Conservation (phyloP, 2,113 vertebrate genomes). For the Falco punctatus region DNA sequence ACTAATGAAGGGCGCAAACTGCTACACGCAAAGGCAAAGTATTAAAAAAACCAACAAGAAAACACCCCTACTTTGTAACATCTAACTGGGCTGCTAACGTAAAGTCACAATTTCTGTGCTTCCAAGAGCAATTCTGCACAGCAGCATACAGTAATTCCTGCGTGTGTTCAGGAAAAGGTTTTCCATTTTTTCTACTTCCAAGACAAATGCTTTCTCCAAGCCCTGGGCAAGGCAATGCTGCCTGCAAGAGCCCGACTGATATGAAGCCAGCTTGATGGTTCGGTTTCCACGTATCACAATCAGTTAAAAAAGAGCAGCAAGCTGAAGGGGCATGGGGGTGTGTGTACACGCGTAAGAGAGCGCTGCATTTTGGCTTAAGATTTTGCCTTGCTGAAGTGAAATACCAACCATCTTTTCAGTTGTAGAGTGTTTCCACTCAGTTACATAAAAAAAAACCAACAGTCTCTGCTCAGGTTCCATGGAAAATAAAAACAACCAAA, state of each 20-base stretch:
- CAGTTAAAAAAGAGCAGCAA: not conserved
- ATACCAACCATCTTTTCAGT: not conserved
- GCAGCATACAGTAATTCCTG: not conserved
- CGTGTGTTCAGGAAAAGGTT: not conserved
- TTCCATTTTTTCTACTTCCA: not conserved
- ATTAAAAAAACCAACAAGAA: not conserved
- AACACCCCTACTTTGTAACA: rapidly evolving
- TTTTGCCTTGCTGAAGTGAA: not conserved
- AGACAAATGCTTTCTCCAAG: not conserved
- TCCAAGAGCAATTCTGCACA: not conserved
- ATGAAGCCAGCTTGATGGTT: not conserved
- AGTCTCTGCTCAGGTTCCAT: not conserved
- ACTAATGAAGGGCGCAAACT: not conserved
- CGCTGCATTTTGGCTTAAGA: not conserved
- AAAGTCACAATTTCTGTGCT: not conserved
- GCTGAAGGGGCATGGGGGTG: not conserved
- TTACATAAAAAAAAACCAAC: not conserved
- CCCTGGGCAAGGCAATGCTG: not conserved
- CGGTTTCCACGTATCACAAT: not conserved
- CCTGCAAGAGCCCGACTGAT: not conserved
- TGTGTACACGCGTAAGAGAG: not conserved
- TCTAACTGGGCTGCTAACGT: not conserved
- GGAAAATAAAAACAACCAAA: constrained; percentile 41
- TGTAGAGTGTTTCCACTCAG: not conserved
- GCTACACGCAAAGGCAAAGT: not conserved